These are phyloP conservation scores for Rosalia funebris DNA, from an alignment of 2,888 invertebrate species.

Conservation along the genomic window DNA sequence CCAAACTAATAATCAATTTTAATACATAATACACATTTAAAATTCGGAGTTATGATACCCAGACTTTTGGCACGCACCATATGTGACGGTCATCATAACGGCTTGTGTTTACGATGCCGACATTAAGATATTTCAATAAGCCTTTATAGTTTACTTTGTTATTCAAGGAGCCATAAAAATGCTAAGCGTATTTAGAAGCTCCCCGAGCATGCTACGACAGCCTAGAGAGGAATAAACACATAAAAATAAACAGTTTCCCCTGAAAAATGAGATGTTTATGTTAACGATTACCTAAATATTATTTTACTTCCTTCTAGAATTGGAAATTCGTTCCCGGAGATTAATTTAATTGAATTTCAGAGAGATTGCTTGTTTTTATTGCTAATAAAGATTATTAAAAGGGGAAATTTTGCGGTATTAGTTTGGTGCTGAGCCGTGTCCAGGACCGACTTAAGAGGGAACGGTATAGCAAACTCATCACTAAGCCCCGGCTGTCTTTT, in stretches of 20 bases:
- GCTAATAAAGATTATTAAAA: constrained; percentile 1
- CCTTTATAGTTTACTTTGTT: constrained; percentile 34
- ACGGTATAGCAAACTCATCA: background rate
- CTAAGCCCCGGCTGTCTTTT: background rate
- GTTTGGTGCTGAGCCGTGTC: background rate
- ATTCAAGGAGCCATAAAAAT: constrained; percentile 42
- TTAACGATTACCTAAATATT: constrained; percentile 41
- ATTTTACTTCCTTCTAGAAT: constrained; percentile 37
- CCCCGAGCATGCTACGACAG: constrained; percentile 35
- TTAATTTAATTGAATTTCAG: constrained; percentile 17
- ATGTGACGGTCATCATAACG: constrained; percentile 3
- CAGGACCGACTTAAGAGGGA: background rate
- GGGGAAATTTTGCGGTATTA: background rate
- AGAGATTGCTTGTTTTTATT: constrained; percentile 1
- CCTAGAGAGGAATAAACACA: constrained; percentile 33
- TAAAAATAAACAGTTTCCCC: constrained; percentile 40
- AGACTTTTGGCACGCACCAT: background rate
- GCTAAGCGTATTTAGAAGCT: constrained; percentile 40
- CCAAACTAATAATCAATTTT: too few species aligned
- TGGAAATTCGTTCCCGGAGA: constrained; percentile 12
- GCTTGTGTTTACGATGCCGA: background rate
- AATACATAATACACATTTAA: too few species aligned
- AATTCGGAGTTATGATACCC: too few species aligned
- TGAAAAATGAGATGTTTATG: constrained; percentile 42
- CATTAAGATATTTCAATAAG: constrained; percentile 42